phyloP scores from a whole-genome alignment of 2,797 vertebrate species.

The Eupleurogrammus muticus region DNA sequence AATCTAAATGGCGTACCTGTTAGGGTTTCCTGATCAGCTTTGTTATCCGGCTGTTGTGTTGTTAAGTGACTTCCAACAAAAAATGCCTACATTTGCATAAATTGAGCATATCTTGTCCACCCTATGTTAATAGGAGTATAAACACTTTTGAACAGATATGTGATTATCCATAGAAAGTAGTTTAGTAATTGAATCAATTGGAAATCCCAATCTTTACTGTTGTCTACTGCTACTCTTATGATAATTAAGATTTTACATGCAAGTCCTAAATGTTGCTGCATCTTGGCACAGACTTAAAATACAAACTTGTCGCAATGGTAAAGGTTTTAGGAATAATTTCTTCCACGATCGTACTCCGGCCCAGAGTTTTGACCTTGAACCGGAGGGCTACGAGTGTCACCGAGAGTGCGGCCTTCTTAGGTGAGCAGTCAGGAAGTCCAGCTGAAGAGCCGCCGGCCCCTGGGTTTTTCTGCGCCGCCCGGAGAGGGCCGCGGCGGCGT shows the following conservation, averaged over 20 bases:
- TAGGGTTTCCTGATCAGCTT: no score
- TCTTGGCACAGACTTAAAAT: background rate
- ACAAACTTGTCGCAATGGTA: background rate
- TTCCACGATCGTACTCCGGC: constrained; percentile 1
- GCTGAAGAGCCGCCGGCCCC: constrained; percentile 67
- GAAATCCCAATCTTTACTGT: no score
- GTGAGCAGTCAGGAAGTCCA: constrained; percentile 81
- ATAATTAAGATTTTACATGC: background rate
- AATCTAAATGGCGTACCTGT: no score
- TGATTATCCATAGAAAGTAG: no score
- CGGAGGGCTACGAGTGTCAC: constrained; percentile 60
- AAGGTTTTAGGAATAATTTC: background rate
- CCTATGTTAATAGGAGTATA: no score
- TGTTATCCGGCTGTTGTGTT: no score
- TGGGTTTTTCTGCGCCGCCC: constrained; percentile 59
- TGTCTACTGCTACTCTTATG: no score
- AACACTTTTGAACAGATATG: no score
- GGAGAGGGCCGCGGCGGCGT: constrained; percentile 62
- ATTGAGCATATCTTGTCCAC: no score
- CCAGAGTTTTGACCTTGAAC: constrained; percentile 75
- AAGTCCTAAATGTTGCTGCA: background rate
- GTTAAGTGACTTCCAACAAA: no score
- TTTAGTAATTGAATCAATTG: no score
- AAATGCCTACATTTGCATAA: no score
- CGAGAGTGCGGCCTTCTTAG: constrained; percentile 51